Percentiles rank a stretch among this genome's conserved stretches.
Evolutionary conservation across 1,140 invertebrate genomes (phyloP).

Genomic region (Microplitis demolitor): DNA sequence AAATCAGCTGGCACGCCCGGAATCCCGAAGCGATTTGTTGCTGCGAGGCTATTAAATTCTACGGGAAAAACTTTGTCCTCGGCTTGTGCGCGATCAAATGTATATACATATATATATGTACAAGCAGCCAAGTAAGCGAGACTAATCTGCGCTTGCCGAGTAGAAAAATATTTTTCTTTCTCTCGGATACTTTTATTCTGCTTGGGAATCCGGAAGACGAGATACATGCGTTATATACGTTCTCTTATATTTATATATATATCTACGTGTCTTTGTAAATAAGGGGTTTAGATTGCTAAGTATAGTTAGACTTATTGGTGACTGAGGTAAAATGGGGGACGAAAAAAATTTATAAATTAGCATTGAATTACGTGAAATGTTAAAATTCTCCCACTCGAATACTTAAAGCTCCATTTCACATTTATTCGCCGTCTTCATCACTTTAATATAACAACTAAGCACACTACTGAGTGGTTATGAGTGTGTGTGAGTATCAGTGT

Average conservation of each 20-base stretch:
- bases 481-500: conserved; percentile 2
- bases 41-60: conserved; percentile 41
- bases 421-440: not conserved
- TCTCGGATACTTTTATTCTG: too few species aligned
- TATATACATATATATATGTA: not conserved
- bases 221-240: too few species aligned
- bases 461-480: not conserved
- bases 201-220: too few species aligned
- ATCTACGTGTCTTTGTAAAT: too few species aligned
- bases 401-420: conserved; percentile 5
- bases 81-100: not conserved
- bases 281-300: too few species aligned
- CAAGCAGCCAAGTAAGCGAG: too few species aligned
- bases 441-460: not conserved
- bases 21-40: conserved; percentile 55
- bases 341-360: too few species aligned
- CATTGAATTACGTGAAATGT: not conserved
- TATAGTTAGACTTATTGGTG: too few species aligned
- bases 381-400: not conserved
- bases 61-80: conserved; percentile 5
- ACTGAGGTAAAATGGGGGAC: too few species aligned
- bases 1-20: conserved; percentile 54
- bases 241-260: too few species aligned
- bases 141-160: too few species aligned
- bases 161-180: too few species aligned